Base-by-base conservation (phyloP, 2,113 vertebrate species). In the Malurus alboscapulatus region DNA sequence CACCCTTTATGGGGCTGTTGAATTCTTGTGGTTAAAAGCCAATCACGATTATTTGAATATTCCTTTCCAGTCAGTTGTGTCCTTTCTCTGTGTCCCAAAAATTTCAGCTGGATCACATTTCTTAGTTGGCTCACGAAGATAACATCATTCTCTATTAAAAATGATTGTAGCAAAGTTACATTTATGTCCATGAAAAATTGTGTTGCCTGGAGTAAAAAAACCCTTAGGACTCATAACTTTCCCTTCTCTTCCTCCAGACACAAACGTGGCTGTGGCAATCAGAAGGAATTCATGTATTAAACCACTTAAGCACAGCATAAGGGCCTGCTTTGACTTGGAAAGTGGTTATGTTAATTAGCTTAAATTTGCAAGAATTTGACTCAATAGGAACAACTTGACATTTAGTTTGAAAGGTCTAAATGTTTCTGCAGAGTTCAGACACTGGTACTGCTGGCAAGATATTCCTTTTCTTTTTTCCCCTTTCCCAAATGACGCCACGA, bases 311-410 rank as follows among this genome's bases (percentile, higher is more conserved):
- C 45, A 68, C 71, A 86, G 58, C 59, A 50, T 34, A 78, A 92
- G 73, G 53, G 42, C 53, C 85, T 90, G 81, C 83, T 93, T 91
- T 88, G 61, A 57, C 54, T 96, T 75, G 62, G 81, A 79, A 93
- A 89, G 74, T 40, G 18, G 55, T 42, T 83, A 87, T 85, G 78
- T 36, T 91, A 91, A 94, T 94, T 92, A 85, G 55, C 42, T 91
- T 6, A 87, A 92, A 95, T 96, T 93, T 94, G 92, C 89, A 93
- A 87, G 71, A 94, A 89, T 94, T 87, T 69, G 62, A 75, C 77
- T 96, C 66, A 68, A 53, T 75, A 82, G 77, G 66, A 96, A 91
- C 88, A 92, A 96, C 84, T 93, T 96, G 95, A 95, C 92, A 95
- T 93, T 96, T 95, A 36, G 26, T 89, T 76, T 91, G 81, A 91